These are phyloP conservation scores for Stictonetta naevosa DNA, from an alignment of 2,113 vertebrate species.

Conservation along the genomic window DNA sequence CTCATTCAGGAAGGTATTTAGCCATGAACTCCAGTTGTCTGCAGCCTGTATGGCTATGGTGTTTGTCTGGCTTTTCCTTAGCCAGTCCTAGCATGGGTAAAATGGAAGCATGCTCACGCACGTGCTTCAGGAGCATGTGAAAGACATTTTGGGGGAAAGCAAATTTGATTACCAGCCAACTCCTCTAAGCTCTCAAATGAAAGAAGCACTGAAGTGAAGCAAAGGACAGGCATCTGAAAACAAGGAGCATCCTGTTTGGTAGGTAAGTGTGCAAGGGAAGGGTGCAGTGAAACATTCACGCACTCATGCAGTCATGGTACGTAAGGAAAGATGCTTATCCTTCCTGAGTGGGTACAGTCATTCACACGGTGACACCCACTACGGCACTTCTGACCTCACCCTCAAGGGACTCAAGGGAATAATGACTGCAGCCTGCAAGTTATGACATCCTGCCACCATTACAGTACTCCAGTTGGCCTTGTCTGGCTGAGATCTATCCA, in stretches of 20 bases:
- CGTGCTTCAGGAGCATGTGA: background rate
- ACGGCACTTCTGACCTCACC: background rate
- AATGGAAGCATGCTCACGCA: background rate
- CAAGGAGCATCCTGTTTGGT: background rate
- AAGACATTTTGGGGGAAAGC: background rate
- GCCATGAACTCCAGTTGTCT: background rate
- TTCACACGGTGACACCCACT: background rate
- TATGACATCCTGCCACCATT: background rate
- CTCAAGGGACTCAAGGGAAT: background rate
- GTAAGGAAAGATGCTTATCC: background rate
- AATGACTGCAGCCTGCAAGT: background rate
- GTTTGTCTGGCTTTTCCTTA: background rate
- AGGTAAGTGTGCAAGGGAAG: background rate
- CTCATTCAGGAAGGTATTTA: background rate
- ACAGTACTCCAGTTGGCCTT: background rate
- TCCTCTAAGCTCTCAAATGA: background rate
- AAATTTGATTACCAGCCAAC: background rate
- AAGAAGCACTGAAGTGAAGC: background rate
- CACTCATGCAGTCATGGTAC: background rate
- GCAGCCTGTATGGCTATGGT: rapidly evolving
- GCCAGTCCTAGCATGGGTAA: background rate
- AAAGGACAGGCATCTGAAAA: background rate
- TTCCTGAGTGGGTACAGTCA: background rate
- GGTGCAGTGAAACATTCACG: background rate
- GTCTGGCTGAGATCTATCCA: background rate